Base-by-base conservation (phyloP, 2,113 vertebrate species). In the Oryzias curvinotus region DNA sequence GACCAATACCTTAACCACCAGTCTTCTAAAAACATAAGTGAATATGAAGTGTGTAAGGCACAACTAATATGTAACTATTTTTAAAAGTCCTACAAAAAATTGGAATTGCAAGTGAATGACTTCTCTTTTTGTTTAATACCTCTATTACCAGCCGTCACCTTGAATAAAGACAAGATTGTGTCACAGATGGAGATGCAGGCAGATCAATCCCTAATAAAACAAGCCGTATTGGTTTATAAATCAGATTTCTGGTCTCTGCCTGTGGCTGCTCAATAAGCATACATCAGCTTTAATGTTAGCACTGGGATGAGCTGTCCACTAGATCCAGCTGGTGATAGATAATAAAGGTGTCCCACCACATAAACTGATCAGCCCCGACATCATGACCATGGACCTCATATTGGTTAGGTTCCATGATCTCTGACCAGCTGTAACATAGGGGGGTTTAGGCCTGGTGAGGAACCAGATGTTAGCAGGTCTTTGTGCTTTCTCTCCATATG, bases 181-280 rank as follows among this genome's bases (percentile, higher is more conserved):
- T 75, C 68, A 70, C 49, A 59, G 79, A 80, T 73, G 57, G 68
- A 71, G 79, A 83, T 64, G 50, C 55, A 5, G 60, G 56, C 68
- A 52, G 81, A 89, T 87, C 88, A 87, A 83, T 88, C 76, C 67
- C 51, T 57, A 72, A 82, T 88, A 82, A 89, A 85, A 80, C 75
- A 80, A 71, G 81, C 63, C 52, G 62, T 68, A 83, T 83, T 81
- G 69, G 68, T 86, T 83, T 59, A 84, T 85, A 84, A 84, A 85
- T 88, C 84, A 87, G 65, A 30, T 66, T 67, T 78, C 14, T 57
- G 55, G 71, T 77, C 71, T 70, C 65, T 64, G 68, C 65, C 76
- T 62, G 41, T 71, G 75, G 79, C 72, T 71, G 68, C 73, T 77
- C 79, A 84, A 84, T 86, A 78, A 89, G 68, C 77, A 87, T 84